Evolutionary conservation across 2,888 invertebrate genomes (phyloP), one percentile per base, ranked within the genome.

Genomic region (Drosophila setosimentum): DNA sequence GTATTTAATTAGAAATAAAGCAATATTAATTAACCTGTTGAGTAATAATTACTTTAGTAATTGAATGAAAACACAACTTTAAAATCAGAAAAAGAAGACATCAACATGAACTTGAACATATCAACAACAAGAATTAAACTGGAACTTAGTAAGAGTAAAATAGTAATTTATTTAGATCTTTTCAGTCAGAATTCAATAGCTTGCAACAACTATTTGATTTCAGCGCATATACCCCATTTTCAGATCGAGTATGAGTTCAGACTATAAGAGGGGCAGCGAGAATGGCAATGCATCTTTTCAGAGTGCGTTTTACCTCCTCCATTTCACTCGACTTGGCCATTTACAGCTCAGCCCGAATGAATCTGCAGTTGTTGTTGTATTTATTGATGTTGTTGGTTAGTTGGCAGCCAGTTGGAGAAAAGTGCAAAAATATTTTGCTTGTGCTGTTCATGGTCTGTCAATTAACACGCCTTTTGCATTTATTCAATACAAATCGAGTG

Each of bases 401-500:
- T 35, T 37, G 51, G 11, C 37, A 55, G 59, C 33, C 48, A 68
- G 69, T 45, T 60, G 64, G 40, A 73, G 79, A 76, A 78, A 78
- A 87, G 87, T 82, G 85, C 80, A 83, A 82, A 84, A 77, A 74
- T 82, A 82, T 80, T 87, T 82, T 64, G 40, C 61, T 63, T 59
- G 45, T 70, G 59, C 73, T 79, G 83, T 90, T 90, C 90, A 89
- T 87, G 89, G 89, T 89, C 89, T 89, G 89, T 80, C 87, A 89
- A 90, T 89, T 89, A 89, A 82, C 88, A 89, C 88, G 89, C 87
- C 85, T 85, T 82, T 83, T 89, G 89, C 89, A 85, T 90, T 90
- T 84, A 83, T 85, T 89, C 85, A 89, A 89, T 90, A 90, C 87
- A 85, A 90, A 84, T 87, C 86, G 89, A 82, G 82, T 78, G 68